Evolutionary conservation across 2,888 invertebrate species (phyloP).

Genomic region (Thalpophila matura): DNA sequence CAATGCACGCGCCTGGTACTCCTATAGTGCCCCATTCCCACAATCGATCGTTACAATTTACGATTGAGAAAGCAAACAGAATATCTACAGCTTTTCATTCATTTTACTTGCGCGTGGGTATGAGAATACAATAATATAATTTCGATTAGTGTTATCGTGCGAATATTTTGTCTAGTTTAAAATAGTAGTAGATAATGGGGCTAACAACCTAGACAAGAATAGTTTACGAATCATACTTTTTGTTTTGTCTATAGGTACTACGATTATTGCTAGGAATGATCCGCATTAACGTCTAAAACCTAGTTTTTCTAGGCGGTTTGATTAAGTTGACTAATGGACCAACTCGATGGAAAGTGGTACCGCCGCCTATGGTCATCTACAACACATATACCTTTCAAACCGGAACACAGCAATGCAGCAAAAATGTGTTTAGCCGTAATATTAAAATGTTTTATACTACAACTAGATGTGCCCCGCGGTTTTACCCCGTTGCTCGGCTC

Average conservation of each 20-base stretch:
- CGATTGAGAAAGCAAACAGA: slow-evolving; percentile 27
- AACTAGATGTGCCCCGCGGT: too few species aligned
- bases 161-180: slow-evolving; percentile 20
- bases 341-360: background rate
- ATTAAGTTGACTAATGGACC: background rate
- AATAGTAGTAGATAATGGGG: slow-evolving; percentile 33
- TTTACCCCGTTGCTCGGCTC: too few species aligned
- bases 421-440: background rate
- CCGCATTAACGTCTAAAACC: background rate
- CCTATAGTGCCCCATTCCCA: slow-evolving; percentile 12
- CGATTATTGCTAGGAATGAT: background rate
- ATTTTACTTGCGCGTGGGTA: slow-evolving; percentile 47
- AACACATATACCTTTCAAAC: background rate
- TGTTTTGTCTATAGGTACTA: background rate
- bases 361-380: background rate
- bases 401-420: too few species aligned
- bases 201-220: slow-evolving; percentile 34
- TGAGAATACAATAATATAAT: slow-evolving; percentile 48
- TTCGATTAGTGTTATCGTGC: slow-evolving; percentile 28
- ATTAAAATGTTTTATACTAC: too few species aligned
- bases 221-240: slow-evolving; percentile 16
- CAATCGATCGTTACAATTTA: slow-evolving; percentile 25
- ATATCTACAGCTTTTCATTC: slow-evolving; percentile 48
- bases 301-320: background rate
- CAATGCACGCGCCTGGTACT: too few species aligned